Conservation (phyloP, 2,797 vertebrate genomes). For the Catharus ustulatus region DNA sequence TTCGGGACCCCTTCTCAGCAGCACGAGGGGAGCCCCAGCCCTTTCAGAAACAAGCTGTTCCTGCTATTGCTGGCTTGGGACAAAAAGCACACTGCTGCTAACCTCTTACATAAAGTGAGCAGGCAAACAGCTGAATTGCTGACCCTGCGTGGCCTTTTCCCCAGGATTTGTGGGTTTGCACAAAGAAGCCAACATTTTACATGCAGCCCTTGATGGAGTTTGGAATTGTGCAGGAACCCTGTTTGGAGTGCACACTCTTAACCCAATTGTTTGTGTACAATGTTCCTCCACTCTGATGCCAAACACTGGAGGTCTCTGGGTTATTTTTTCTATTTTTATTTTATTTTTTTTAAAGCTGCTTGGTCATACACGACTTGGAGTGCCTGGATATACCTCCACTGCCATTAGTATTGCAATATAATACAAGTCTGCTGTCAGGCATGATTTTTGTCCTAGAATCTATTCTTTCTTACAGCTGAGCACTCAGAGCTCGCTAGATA, state of each 20-base stretch:
- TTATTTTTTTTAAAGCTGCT: neutral
- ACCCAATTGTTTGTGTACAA: conserved; percentile 52
- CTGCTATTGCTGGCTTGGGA: conserved; percentile 69
- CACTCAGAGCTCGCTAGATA: neutral
- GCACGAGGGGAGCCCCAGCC: conserved; percentile 30
- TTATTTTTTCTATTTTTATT: neutral
- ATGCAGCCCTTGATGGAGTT: conserved; percentile 38
- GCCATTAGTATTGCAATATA: accelerated
- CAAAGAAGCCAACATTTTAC: conserved; percentile 65
- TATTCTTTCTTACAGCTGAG: neutral
- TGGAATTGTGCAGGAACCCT: conserved; percentile 33
- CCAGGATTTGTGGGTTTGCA: conserved; percentile 63
- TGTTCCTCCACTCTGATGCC: conserved; percentile 15
- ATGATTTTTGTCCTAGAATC: neutral
- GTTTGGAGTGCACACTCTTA: conserved; percentile 50
- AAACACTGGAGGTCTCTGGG: conserved; percentile 21
- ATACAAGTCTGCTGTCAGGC: neutral
- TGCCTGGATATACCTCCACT: neutral
- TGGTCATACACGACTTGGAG: neutral
- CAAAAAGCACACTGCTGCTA: conserved; percentile 69
- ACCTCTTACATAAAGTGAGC: conserved; percentile 67
- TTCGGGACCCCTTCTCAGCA: conserved; percentile 52
- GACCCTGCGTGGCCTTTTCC: conserved; percentile 62
- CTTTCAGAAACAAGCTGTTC: conserved; percentile 63
- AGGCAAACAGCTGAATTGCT: conserved; percentile 66